Evolutionary conservation across 37 sponge, comb jelly and placozoan genomes (phyloP), one percentile per base, ranked within the genome.

Genomic region (Spongia lamella): DNA sequence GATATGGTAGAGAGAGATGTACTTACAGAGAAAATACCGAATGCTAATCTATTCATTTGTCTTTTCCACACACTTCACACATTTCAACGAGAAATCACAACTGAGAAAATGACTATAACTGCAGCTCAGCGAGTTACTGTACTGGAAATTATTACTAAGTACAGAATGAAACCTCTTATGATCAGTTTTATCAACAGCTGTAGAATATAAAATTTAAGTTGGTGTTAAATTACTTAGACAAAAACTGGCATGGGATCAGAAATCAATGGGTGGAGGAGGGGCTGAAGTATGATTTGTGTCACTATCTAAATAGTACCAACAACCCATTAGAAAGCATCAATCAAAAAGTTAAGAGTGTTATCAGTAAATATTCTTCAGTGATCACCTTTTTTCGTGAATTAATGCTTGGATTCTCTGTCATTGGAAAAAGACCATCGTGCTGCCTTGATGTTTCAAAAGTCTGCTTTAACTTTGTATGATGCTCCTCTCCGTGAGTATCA

Each of bases 201-300:
- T 21, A 64, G 31, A 31, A 27, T 29, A 34, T 32, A 21, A 34
- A 21, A 26, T 34, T 34, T 33, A 64, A 64, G 30, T 1, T 32
- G 31, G 66, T 64, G 1, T 29, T 64, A 7, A 64, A 64, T n/a
- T 64, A 64, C 34, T 64, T 64, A n/a, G 30, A 27, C 30, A 27
- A 64, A n/a, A 64, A 64, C 34, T 64, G 66, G 34, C 66, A 64
- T 64, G 29, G 33, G 31, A 31, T 64, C 66, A 64, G 31, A 31
- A 64, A 64, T 33, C 33, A 64, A 64, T 31, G 34, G 66, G 66
- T 64, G n/a, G n/a, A n/a, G n/a, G 4, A 32, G 34, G 66, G 63
- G 13, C n/a, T 61, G 17, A 61, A 61, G 22, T 61, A 14, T 61
- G 24, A 24, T 16, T 16, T 19, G 15, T 19, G 63, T 24, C 14